Evolutionary conservation across 92 coral and sea anemone genomes (phyloP).

Genomic region (Porites divaricata): DNA sequence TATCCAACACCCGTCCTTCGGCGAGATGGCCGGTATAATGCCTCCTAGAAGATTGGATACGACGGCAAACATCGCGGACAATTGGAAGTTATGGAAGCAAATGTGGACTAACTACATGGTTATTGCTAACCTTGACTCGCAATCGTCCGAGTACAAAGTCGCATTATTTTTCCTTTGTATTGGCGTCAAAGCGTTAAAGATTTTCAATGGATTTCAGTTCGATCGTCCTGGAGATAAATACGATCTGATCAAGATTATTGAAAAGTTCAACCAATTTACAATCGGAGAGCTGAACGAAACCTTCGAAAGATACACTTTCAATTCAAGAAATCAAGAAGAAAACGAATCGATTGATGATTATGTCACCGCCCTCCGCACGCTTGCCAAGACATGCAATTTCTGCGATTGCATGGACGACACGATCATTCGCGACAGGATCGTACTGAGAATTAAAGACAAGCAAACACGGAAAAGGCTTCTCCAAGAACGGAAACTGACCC

Average conservation of each 20-base stretch:
- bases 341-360: constrained; percentile 46
- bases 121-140: constrained; percentile 12
- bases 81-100: constrained; percentile 31
- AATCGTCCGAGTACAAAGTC: constrained; percentile 33
- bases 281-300: constrained; percentile 53
- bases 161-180: constrained; percentile 63
- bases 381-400: constrained; percentile 46
- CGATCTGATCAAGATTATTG: constrained; percentile 21
- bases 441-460: constrained; percentile 29
- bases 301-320: constrained; percentile 35
- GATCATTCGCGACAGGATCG: constrained; percentile 41
- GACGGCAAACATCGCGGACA: constrained; percentile 7
- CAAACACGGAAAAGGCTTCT: constrained; percentile 26
- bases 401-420: constrained; percentile 38
- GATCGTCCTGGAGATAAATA: constrained; percentile 24
- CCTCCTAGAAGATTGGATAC: constrained; percentile 10
- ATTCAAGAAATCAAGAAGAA: constrained; percentile 41
- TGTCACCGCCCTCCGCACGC: constrained; percentile 34
- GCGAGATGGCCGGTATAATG: constrained; percentile 18
- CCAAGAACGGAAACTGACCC: constrained; percentile 52
- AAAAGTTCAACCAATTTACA: constrained; percentile 56
- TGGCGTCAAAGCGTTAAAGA: constrained; percentile 59
- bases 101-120: constrained; percentile 32
- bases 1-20: constrained; percentile 19
- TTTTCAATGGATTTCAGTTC: constrained; percentile 54